Conservation (phyloP, 2,888 invertebrate genomes). For the Acanthopleura granulata region DNA sequence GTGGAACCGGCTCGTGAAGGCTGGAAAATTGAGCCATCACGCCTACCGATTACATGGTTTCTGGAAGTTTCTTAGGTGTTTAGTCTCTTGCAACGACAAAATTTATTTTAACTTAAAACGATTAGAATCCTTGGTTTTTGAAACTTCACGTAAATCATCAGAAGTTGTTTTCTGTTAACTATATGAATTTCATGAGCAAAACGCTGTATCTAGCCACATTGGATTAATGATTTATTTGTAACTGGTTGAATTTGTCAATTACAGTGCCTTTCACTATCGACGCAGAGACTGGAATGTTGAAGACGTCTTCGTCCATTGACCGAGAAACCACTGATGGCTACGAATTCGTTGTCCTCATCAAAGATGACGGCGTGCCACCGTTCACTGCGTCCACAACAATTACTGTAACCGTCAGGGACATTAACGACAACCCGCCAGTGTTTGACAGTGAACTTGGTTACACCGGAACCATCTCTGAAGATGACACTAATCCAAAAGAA, state of each 20-base stretch:
- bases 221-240: too few relatives aligned
- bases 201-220: too few relatives aligned
- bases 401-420: constrained; percentile 30
- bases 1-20: too few relatives aligned
- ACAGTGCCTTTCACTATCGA: constrained; percentile 29
- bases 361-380: constrained; percentile 23
- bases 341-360: constrained; percentile 20
- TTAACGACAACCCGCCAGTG: constrained; percentile 36
- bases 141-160: too few relatives aligned
- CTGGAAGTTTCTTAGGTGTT: too few relatives aligned
- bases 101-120: too few relatives aligned
- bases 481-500: constrained; percentile 21
- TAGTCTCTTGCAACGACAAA: too few relatives aligned
- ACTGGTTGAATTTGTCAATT: neutral
- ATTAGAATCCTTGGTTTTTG: too few relatives aligned
- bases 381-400: constrained; percentile 28
- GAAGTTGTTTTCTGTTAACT: too few relatives aligned
- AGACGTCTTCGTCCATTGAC: constrained; percentile 22
- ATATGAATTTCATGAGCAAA: too few relatives aligned
- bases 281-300: constrained; percentile 21
- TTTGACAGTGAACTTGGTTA: constrained; percentile 27
- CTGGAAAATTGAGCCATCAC: too few relatives aligned
- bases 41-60: too few relatives aligned
- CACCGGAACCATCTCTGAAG: constrained; percentile 28
- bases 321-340: constrained; percentile 24